Conservation (phyloP, 2,797 vertebrate genomes). For the Tapera naevia region DNA sequence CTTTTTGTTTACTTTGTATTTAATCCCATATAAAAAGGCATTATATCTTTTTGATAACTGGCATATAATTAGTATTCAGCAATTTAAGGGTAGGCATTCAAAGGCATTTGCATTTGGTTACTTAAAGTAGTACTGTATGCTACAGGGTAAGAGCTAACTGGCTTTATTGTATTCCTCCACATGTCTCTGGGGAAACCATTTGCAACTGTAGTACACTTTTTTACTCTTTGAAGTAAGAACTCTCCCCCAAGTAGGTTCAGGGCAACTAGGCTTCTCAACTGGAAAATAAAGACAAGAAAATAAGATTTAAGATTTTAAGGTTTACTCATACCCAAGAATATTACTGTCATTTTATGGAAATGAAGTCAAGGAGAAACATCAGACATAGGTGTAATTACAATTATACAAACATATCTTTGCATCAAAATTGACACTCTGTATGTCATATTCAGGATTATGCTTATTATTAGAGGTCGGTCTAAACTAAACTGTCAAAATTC, state of each 20-base stretch:
- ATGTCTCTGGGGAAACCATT: not conserved
- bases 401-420: conserved; percentile 72
- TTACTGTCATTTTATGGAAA: not conserved
- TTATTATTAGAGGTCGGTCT: conserved; percentile 81
- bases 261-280: not conserved
- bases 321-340: not conserved
- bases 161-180: not conserved
- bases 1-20: not conserved
- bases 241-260: not conserved
- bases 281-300: not conserved
- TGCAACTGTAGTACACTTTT: not conserved
- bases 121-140: not conserved
- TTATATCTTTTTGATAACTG: not conserved
- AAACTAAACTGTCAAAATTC: conserved; percentile 82
- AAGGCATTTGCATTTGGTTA: not conserved
- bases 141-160: not conserved
- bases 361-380: not conserved
- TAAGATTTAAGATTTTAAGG: not conserved
- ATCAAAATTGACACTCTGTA: conserved; percentile 85
- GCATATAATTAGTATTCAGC: not conserved
- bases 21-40: not conserved
- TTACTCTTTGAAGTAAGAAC: not conserved
- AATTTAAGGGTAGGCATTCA: not conserved
- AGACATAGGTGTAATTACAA: not conserved
- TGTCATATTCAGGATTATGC: conserved; percentile 67